These are phyloP conservation scores for Meleagris gallopavo DNA, from an alignment of 2,113 vertebrate genomes.

Conservation along the genomic window DNA sequence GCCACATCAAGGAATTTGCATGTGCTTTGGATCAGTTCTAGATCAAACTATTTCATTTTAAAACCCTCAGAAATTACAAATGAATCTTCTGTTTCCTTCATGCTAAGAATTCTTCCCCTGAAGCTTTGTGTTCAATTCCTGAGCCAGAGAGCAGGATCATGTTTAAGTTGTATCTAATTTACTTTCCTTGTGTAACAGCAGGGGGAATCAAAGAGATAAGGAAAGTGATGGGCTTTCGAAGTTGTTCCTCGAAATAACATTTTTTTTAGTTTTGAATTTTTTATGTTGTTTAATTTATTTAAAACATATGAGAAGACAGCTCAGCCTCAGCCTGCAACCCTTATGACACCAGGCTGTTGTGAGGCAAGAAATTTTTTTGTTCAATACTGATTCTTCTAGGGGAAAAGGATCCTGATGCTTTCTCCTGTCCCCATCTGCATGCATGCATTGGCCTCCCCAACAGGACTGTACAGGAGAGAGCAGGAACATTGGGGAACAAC, in stretches of 20 bases:
- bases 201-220: not conserved
- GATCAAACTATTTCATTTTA: slow-evolving; percentile 2
- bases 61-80: not conserved
- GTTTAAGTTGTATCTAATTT: not conserved
- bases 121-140: not conserved
- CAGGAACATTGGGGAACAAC: not conserved
- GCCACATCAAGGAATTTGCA: not conserved
- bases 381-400: not conserved
- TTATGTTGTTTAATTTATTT: not conserved
- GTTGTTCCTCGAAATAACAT: not conserved
- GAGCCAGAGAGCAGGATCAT: not conserved
- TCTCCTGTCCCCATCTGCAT: not conserved
- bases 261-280: not conserved
- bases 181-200: not conserved
- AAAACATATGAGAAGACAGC: not conserved
- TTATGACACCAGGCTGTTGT: not conserved
- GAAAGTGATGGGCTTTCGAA: not conserved
- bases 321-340: not conserved
- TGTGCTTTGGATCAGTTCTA: slow-evolving; percentile 17
- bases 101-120: not conserved
- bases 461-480: not conserved
- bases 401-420: not conserved
- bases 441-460: not conserved
- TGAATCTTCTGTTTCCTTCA: not conserved
- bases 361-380: not conserved